Base-by-base conservation (phyloP, 2,888 invertebrate species). In the Caenorhabditis japonica region DNA sequence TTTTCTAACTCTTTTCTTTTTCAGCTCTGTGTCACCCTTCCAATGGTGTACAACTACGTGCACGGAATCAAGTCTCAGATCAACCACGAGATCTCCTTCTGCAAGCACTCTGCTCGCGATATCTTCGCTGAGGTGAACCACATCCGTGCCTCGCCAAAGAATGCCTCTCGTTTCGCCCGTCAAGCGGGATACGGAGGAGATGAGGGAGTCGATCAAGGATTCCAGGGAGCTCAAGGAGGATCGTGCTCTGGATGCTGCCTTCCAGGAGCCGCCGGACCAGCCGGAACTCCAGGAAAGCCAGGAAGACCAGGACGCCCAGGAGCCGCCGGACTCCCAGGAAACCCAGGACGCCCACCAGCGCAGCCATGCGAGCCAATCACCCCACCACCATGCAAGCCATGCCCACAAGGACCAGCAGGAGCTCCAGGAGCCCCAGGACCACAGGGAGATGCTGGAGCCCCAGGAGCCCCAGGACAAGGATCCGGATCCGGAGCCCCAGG, bases 351-450 rank as follows among this genome's bases (percentile, higher is more conserved):
- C 39, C 76, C 77, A 53, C 75, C 75, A 58, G 64, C 68, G 39
- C 68, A 68, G 43, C 79, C 81, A 46, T 81, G 78, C 75, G 80
- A 81, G 73, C 80, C 78, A 41, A 60, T 76, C 60, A 76, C 76
- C 12, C 79, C 80, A 61, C 80, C 80, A 62, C 77, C 77, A 66
- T 77, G 77, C 75, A 68, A 69, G 39, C 82, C 80, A 36, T 81
- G 81, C 75, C 79, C 80, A 60, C 76, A 71, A 59, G 77, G 77
- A 72, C 77, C 78, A 69, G 23, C 78, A 7, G 78, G 78, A 61
- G 58, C 70, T 15, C 84, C 83, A 44, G 84, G 83, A 81, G 60
- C 76, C 49, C 77, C 77, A 69, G 77, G 77, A 78, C 69, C 72
- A 66, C 70, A 69, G 55, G 77, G 76, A 72, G 71, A 72, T 39